Evolutionary conservation across 2,888 invertebrate species (phyloP), one percentile per base, ranked within the genome.

Genomic region (Meteorus colon): DNA sequence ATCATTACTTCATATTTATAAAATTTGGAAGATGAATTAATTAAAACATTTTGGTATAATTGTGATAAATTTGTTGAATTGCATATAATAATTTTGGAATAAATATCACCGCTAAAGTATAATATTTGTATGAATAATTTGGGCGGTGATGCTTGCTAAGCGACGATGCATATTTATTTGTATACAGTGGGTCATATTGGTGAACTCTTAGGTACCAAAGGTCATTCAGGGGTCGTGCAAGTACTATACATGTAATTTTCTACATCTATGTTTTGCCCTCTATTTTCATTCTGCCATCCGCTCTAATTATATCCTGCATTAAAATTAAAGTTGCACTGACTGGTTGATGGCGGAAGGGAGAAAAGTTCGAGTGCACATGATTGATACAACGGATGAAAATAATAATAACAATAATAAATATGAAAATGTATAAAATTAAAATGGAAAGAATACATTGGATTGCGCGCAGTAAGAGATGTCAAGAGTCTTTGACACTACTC

Each of bases 171-270:
- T 48, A n/a, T 48, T 16, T 48, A n/a, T 19, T n/a, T 55, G 8
- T 2, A 19, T 66, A 41, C n/a, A 14, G 41, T 29, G n/a, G 68
- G n/a, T 68, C 68, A 68, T 51, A 14, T 3, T 37, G 24, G 45
- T 71, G 71, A 71, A 65, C 62, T 72, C 66, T n/a, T 29, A 37
- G 59, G 27, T 45, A 45, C n/a, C 67, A 74, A 73, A 45, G 76
- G 76, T 76, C 76, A 67, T 75, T 72, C 66, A 45, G 48, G 48
- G 45, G 67, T 75, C 75, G 66, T 60, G 72, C 55, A 55, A 19
- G 55, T 6, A 48, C 55, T 19, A 19, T 19, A 55, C 55, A 55
- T 19, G n/a, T 55, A 55, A 55, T 55, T 55, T 2, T 55, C 19
- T 19, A 55, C 19, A 19, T 55, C 24, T 19, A 55, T 55, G 8